These are phyloP conservation scores for Sorex maritimensis DNA, from an alignment of 2,797 vertebrate species.

Conservation along the genomic window DNA sequence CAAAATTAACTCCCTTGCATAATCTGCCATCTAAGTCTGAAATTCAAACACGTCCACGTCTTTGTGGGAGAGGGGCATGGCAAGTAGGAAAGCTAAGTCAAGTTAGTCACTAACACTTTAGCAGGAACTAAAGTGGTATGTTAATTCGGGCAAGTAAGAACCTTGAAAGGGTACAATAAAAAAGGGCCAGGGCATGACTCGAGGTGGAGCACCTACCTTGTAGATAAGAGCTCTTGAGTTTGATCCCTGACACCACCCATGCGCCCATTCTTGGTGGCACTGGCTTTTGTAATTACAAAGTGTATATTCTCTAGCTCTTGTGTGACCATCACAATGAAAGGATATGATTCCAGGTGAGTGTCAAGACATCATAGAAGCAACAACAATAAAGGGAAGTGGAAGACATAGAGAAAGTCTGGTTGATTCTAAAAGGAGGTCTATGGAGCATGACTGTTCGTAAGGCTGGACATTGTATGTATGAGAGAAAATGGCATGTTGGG, in stretches of 20 bases:
- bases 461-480: neutral
- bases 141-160: constrained; percentile 39
- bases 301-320: no score
- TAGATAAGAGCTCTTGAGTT: no score
- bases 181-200: no score
- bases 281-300: no score
- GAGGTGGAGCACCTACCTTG: no score
- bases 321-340: no score
- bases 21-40: neutral
- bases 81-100: neutral
- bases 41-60: neutral
- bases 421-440: neutral
- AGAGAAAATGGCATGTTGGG: neutral
- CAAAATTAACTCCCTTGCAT: neutral
- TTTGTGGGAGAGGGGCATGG: neutral
- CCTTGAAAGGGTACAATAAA: neutral
- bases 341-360: no score
- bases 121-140: constrained; percentile 58
- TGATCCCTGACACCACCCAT: no score
- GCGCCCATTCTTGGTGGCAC: no score
- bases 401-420: neutral
- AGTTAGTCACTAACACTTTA: constrained; percentile 77
- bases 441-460: neutral
- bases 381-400: no score
- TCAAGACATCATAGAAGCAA: no score